Base-by-base conservation (phyloP, 2,888 invertebrate genomes). In the Aspidiotus destructor region DNA sequence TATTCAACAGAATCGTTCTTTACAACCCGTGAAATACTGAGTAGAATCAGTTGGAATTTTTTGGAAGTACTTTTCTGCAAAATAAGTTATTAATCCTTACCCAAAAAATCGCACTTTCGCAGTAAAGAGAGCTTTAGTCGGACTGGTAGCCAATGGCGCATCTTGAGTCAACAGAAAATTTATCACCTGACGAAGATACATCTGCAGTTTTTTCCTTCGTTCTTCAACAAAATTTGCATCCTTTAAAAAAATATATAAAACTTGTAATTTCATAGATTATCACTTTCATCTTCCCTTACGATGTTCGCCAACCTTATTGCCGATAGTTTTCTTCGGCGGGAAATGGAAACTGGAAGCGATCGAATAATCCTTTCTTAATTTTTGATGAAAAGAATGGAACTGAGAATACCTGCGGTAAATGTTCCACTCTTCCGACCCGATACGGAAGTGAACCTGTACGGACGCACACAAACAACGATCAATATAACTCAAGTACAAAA, bases 351-450 rank as follows among this genome's bases (percentile, higher is more conserved):
- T 84, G 17, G 86, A 84, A 64, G 94, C 85, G 70, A 86, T 81
- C 0, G 87, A 84, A 76, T 92, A 89, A 75, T 88, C 84, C 76
- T 92, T 92, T 76, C 88, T 90, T 55, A 95, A 79, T 73, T 88
- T 86, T 71, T 85, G 84, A 77, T 96, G 92, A 41, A 96, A 80
- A 71, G 88, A 85, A 76, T 92, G 83, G 78, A 97, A 96, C 77
- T 96, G 94, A 8, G 92, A 88, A 76, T 96, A 97, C 75, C 97
- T 84, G 73, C 94, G 84, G 77, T 93, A 93, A n/a, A 96, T 86
- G 75, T 92, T 93, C 96, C 96, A 96, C 77, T 96, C 95, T 72
- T 92, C 92, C 74, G 87, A 86, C 60, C 88, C 85, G 64, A 92
- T 86, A 73, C 91, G 84, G 52, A 93, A 77, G 74, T 87, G 89